These are phyloP conservation scores for Calliopum simillimum DNA, from an alignment of 2,888 invertebrate species.

Conservation along the genomic window DNA sequence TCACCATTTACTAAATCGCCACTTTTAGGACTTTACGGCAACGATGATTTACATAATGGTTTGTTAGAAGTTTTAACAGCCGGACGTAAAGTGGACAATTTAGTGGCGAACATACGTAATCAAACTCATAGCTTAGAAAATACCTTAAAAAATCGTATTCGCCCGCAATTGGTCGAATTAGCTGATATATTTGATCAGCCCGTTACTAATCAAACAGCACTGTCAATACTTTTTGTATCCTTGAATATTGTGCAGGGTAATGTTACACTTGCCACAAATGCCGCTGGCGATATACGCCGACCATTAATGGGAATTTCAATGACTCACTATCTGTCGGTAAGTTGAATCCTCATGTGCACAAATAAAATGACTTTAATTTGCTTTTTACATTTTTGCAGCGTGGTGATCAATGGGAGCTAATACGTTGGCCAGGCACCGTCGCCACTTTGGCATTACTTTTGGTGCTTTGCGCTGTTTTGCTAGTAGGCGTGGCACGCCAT, in stretches of 20 bases:
- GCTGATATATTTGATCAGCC: conserved; percentile 83
- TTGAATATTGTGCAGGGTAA: conserved; percentile 79
- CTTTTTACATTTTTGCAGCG: conserved; percentile 67
- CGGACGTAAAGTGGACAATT: conserved; percentile 83
- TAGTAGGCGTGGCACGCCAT: conserved; percentile 90
- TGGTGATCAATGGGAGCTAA: conserved; percentile 79
- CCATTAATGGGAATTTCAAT: conserved; percentile 79
- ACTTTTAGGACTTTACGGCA: conserved; percentile 81
- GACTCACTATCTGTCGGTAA: conserved; percentile 70
- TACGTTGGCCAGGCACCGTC: conserved; percentile 91
- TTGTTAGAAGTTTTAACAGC: conserved; percentile 84
- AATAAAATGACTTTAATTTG: not conserved
- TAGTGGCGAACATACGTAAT: conserved; percentile 83
- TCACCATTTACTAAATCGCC: not conserved
- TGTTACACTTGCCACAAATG: conserved; percentile 79
- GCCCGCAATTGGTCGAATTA: conserved; percentile 77
- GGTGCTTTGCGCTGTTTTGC: conserved; percentile 87
- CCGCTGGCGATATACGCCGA: conserved; percentile 80
- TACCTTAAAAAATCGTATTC: conserved; percentile 77
- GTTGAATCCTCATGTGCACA: conserved; percentile 30
- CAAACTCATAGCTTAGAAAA: conserved; percentile 84
- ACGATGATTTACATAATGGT: conserved; percentile 94
- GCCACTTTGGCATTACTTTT: conserved; percentile 86
- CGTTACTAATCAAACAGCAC: conserved; percentile 81
- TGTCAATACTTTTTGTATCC: conserved; percentile 77